These are phyloP conservation scores for Sebastolobus altivelis DNA, from an alignment of 2,797 vertebrate species.

Conservation along the genomic window DNA sequence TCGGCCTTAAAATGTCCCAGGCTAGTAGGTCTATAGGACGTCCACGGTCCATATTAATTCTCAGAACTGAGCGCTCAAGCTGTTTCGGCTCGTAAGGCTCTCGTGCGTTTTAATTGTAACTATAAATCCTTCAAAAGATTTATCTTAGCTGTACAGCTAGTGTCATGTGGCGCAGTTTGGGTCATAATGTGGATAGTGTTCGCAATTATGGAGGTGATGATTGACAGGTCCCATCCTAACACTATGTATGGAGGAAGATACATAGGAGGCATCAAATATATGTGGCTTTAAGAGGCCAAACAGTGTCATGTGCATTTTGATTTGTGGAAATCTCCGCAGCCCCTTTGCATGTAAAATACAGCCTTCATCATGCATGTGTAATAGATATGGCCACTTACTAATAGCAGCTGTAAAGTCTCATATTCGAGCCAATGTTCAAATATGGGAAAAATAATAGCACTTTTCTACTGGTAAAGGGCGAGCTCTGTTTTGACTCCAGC, in stretches of 20 bases:
- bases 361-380: not conserved
- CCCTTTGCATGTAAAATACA: not conserved
- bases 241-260: too few relatives aligned
- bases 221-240: slow-evolving; percentile 11
- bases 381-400: not conserved
- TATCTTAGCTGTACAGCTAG: slow-evolving; percentile 8
- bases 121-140: slow-evolving; percentile 33
- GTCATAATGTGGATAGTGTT: slow-evolving; percentile 12
- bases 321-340: not conserved
- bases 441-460: not conserved
- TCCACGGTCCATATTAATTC: slow-evolving; percentile 32
- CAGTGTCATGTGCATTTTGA: too few relatives aligned
- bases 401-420: not conserved
- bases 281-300: not conserved
- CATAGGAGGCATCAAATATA: not conserved
- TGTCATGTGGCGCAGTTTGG: not conserved
- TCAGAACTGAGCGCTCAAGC: slow-evolving; percentile 11
- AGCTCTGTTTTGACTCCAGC: slow-evolving; percentile 42
- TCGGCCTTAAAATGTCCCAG: slow-evolving; percentile 42
- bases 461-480: not conserved
- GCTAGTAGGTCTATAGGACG: slow-evolving; percentile 29
- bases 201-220: slow-evolving; percentile 21
- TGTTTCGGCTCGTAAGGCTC: slow-evolving; percentile 16
- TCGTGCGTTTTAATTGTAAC: slow-evolving; percentile 1
- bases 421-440: not conserved